These are phyloP conservation scores for Biston stratarius DNA, from an alignment of 2,888 invertebrate species.

Conservation along the genomic window DNA sequence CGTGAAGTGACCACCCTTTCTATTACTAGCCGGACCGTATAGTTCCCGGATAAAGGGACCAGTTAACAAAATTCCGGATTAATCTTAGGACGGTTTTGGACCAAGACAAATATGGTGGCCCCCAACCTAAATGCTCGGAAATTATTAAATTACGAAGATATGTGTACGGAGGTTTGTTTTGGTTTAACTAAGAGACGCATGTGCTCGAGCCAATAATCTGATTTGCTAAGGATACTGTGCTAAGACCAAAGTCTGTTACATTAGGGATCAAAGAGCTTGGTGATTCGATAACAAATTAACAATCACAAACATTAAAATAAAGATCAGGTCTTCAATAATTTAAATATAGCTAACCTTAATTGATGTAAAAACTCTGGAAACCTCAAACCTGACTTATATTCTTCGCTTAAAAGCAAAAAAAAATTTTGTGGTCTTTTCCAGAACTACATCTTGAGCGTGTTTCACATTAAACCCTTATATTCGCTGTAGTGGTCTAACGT, in stretches of 20 bases:
- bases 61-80: constrained; percentile 77
- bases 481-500: too few relatives aligned
- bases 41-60: constrained; percentile 55
- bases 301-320: neutral
- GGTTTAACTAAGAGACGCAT: constrained; percentile 40
- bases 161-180: constrained; percentile 60
- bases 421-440: too few relatives aligned
- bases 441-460: too few relatives aligned
- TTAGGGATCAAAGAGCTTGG: constrained; percentile 28
- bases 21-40: constrained; percentile 39
- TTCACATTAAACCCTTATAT: too few relatives aligned
- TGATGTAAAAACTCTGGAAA: too few relatives aligned
- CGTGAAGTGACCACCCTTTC: constrained; percentile 52
- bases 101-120: constrained; percentile 81
- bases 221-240: constrained; percentile 24
- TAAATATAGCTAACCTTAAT: too few relatives aligned
- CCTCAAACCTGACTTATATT: too few relatives aligned
- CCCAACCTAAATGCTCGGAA: constrained; percentile 75
- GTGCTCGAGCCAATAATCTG: constrained; percentile 25
- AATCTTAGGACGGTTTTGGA: constrained; percentile 78
- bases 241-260: constrained; percentile 14
- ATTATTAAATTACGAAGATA: constrained; percentile 81
- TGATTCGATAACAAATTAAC: neutral
- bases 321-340: too few relatives aligned
- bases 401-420: too few relatives aligned